Evolutionary conservation across 1,140 invertebrate species (phyloP), one percentile per base, ranked within the genome.

Genomic region (Sitophilus oryzae): DNA sequence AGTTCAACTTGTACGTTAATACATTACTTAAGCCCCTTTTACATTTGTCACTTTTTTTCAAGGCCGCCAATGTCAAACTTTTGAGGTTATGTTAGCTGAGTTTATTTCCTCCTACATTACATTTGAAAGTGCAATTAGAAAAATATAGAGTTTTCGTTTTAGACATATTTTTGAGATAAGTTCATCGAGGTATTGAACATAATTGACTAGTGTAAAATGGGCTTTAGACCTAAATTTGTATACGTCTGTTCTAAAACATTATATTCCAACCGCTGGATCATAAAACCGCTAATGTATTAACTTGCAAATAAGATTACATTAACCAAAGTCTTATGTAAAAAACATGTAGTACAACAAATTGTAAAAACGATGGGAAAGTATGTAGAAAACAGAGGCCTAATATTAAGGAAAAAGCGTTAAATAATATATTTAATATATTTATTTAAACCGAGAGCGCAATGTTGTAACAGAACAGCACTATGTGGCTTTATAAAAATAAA

Each of bases 401-500:
- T 42, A 42, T 42, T 42, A 42, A 19, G 19, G 10, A n/a, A n/a
- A 42, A 21, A 42, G n/a, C 15, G 8, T 42, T 3, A 42, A 42
- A 42, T 16, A 38, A 38, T 34, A 34, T 6, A 34, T 34, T 6
- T 34, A 6, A 34, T 9, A 15, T 42, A 42, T 42, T 42, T 42
- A 42, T 42, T 42, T 16, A 16, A 18, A 41, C n/a, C 18, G 40
- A 42, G 19, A 42, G 11, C 22, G 44, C 44, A 34, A 9, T 46
- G 43, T 45, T 45, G 30, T 25, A 46, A 46, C n/a, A 46, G 9
- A n/a, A 30, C 14, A 46, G 44, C 22, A 30, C 44, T 15, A 14
- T 46, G 44, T 30, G 44, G 44, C 44, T 46, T 46, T 15, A n/a
- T 22, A 46, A 46, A 46, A 44, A 34, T 34, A 46, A 46, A 46